Base-by-base conservation (phyloP, 1,140 invertebrate species). In the Plodia interpunctella region DNA sequence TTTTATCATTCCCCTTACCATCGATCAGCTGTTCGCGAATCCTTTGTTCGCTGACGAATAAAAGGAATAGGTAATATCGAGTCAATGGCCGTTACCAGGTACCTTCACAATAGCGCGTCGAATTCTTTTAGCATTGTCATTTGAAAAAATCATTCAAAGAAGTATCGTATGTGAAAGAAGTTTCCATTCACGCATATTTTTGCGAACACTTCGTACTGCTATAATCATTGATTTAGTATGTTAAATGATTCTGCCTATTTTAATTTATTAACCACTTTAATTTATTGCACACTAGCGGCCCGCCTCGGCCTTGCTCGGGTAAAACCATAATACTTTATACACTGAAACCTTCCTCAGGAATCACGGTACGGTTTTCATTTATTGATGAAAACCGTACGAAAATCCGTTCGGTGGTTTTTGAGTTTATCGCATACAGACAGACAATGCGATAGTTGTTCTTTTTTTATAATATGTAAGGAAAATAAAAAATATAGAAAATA, bases 1-100 rank as follows among this genome's bases (percentile, higher is more conserved):
- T 57, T 50, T 18, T 54, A 17, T 54, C 32, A 59, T 66, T 21
- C 20, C 17, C 66, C 71, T 71, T 74, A 55, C 49, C 35, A 13
- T 17, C 66, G 55, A 77, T 74, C 73, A 77, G 74, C 70, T 80
- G 70, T 68, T 58, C 53, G 13, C 51, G 59, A 55, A n/a, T 54
- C 62, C 60, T 70, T 77, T 75, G 76, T 78, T 65, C 59, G 51
- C 55, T 65, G 28, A 32, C 57, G 59, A 62, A 66, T 25, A 53
- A 15, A 25, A 15, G 9, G 5, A 18, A 18, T 51, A 32, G 6
- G 9, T 53, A 15, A n/a, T 53, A 25, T 53, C 19, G 21, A 21
- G 51, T 53, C 51, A 53, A 53, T 53, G 21, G 51, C 51, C 51
- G 51, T 20, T 53, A 25, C 51, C 20, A 25, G 51, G 51, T 25